Evolutionary conservation across 2,888 invertebrate species (phyloP), one percentile per base, ranked within the genome.

Genomic region (Agrotis exclamationis): DNA sequence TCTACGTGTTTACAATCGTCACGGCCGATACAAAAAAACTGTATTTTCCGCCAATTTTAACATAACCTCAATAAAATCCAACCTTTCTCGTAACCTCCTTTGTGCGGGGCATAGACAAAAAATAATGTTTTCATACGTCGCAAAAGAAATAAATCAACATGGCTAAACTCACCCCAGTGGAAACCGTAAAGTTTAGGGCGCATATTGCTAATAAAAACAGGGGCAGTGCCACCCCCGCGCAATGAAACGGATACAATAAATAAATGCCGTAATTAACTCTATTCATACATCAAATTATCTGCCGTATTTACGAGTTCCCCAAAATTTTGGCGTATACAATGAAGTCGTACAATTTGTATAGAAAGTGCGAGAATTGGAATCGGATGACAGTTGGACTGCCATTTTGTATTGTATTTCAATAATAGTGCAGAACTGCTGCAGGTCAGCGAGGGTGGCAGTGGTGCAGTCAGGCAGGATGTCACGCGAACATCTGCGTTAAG

Each of bases 181-280:
- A 88, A 86, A 85, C 79, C 89, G 85, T 89, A 87, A 86, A 88
- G 83, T 87, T 89, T 88, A 82, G 93, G 93, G 93, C 88, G 89
- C 88, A 86, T 85, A 85, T 85, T 87, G 90, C 90, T 90, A 91
- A 93, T 93, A 93, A 93, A 93, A 93, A 90, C 89, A 87, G 90
- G 92, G 92, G 91, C 89, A 87, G 85, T 78, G 77, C 87, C 80
- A 80, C 86, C 89, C 90, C 87, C 78, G 84, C 83, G 85, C 89
- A 90, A 89, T 90, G 94, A 92, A 93, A 95, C 91, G 94, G 93
- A 94, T 93, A 95, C 94, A 94, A 94, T 94, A 95, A 94, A 94
- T 95, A 94, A 94, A 94, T 90, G 91, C 89, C 87, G 88, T 94
- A 95, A 95, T 95, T 95, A 95, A 91, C 90, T 90, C 90, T 89